Conservation (phyloP, 2,797 vertebrate genomes). For the Serranus cabrilla region DNA sequence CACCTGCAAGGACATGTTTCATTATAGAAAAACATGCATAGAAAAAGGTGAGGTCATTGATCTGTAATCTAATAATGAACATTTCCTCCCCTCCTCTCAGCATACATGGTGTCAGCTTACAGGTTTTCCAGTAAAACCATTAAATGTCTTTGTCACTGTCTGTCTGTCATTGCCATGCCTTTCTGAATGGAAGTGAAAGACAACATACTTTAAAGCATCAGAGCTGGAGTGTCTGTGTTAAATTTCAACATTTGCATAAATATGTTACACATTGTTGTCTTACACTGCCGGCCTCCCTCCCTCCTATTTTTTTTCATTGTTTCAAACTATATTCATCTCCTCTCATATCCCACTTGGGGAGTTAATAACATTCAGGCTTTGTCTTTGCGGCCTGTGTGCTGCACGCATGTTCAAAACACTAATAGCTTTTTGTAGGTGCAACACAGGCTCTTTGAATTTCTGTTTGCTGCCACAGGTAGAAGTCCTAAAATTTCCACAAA, state of each 20-base stretch:
- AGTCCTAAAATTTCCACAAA: conserved; percentile 60
- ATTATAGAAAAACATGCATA: not conserved
- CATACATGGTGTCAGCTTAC: conserved; percentile 36
- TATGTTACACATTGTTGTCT: conserved; percentile 43
- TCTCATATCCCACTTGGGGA: conserved; percentile 61
- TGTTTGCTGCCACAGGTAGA: conserved; percentile 68
- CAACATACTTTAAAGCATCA: conserved; percentile 44
- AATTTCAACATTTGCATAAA: conserved; percentile 67
- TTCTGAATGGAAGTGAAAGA: conserved; percentile 46
- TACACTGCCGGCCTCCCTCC: conserved; percentile 17
- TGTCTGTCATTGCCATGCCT: conserved; percentile 26
- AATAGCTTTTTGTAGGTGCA: conserved; percentile 63
- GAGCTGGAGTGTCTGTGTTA: conserved; percentile 35
- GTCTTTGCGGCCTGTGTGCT: conserved; percentile 51
- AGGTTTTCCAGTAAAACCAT: conserved; percentile 46
- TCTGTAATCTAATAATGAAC: conserved; percentile 42
- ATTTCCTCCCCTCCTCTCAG: conserved; percentile 24
- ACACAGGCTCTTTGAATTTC: conserved; percentile 53
- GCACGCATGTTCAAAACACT: conserved; percentile 60
- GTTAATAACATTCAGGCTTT: conserved; percentile 68
- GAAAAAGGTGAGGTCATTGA: conserved; percentile 33
- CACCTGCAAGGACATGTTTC: not conserved
- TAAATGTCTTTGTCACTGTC: conserved; percentile 43
- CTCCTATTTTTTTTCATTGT: conserved; percentile 53
- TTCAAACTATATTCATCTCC: conserved; percentile 67